Base-by-base conservation (phyloP, 2,113 vertebrate species). In the Mungos mungo region DNA sequence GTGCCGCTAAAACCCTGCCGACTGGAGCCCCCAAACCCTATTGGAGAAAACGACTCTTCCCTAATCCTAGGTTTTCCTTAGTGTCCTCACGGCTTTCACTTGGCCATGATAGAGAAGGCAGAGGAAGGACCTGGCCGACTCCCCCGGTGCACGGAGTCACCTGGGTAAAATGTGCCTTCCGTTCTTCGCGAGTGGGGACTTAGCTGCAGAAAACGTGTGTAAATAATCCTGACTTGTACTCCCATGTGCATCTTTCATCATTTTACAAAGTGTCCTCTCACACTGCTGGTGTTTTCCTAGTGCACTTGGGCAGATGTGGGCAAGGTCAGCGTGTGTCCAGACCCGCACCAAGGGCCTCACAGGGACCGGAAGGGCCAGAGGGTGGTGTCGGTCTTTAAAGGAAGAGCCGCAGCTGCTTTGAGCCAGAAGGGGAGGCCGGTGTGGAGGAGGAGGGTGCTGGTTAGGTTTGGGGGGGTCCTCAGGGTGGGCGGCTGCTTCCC, bases 271-370 rank as follows among this genome's bases (percentile, higher is more conserved):
- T 35, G 68, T 35, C 57, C 27, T 1, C 16, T 52, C 13, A 10
- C 3, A 0, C 19, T 88, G 57, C 52, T 74, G 11, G 16, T 7
- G n/a, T 89, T 68, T 77, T 84, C 63, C 69, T 50, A 33, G 18
- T 13, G 21, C 15, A 14, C 35, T 16, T 33, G 35, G 27, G 69
- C 68, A 57, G 71, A 23, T 6, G 14, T 6, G 33, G 68, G 68
- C 21, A 3, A 38, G 25, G 29, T 3, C 47, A 3, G 52, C 16
- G 33, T 35, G 47, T 31, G 68, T 10, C 1, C 52, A 76, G 7
- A 52, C 41, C 27, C 33, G 10, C 31, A n/a, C 87, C 2, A 8
- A 9, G 29, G n/a, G 15, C 27, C 35, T 19, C 0, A 0, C 1
- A 84, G 47, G 45, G 41, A 1, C 29, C 7, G 77, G 50, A 8